Conservation (phyloP, 1,140 invertebrate genomes). For the Bombus ignitus region DNA sequence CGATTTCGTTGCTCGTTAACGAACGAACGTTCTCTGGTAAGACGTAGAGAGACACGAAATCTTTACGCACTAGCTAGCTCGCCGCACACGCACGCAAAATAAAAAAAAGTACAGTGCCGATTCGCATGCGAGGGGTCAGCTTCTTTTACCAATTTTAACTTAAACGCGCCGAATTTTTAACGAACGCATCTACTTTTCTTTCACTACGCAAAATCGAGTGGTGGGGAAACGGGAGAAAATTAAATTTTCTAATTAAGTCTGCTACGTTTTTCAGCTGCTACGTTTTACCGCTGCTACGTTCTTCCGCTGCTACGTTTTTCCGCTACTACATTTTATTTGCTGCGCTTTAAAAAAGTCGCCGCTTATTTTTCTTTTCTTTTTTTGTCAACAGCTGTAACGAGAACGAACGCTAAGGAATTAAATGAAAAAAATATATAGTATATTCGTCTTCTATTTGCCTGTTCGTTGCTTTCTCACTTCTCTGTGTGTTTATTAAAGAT, state of each 20-base stretch:
- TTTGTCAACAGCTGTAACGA: background rate
- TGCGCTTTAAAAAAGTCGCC: background rate
- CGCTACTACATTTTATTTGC: constrained; percentile 6
- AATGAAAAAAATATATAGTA: too few species aligned
- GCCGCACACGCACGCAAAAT: constrained; percentile 68
- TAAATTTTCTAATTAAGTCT: constrained; percentile 3
- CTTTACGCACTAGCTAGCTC: constrained; percentile 73
- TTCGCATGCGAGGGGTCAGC: constrained; percentile 44
- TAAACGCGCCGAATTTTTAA: background rate
- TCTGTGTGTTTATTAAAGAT: background rate
- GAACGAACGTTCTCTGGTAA: constrained; percentile 72
- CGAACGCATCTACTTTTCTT: background rate
- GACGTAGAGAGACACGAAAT: constrained; percentile 72
- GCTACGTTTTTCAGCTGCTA: background rate
- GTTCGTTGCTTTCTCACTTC: background rate
- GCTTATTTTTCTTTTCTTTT: background rate
- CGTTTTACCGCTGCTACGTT: background rate
- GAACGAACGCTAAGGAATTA: constrained; percentile 8
- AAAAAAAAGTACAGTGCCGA: background rate
- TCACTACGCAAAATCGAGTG: too few species aligned
- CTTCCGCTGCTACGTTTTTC: background rate
- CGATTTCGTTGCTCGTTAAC: constrained; percentile 71
- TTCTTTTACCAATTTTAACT: background rate
- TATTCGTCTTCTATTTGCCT: background rate
- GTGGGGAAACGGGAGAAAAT: background rate